Evolutionary conservation across 2,113 vertebrate genomes (phyloP).

Genomic region (Sitta europaea): DNA sequence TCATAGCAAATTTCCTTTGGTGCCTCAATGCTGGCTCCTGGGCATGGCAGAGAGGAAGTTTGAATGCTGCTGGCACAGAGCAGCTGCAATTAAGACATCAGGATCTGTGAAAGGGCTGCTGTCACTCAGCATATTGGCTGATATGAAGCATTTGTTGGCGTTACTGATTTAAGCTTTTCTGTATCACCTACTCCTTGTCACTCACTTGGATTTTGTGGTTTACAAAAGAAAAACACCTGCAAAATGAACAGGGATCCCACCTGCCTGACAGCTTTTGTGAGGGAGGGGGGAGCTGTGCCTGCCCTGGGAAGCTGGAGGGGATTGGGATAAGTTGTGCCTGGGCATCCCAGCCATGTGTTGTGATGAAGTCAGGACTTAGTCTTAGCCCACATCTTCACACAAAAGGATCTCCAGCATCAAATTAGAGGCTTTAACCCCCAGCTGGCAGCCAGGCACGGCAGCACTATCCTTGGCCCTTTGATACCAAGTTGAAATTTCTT

Average conservation of each 20-base stretch:
- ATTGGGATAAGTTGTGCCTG: rapidly evolving
- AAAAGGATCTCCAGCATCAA: not conserved
- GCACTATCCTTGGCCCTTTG: not conserved
- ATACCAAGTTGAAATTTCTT: not conserved
- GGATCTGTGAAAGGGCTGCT: not conserved
- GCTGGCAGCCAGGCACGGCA: not conserved
- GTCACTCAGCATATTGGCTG: not conserved
- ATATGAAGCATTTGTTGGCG: not conserved
- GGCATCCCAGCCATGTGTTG: rapidly evolving
- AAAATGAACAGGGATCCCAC: not conserved
- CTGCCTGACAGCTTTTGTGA: not conserved
- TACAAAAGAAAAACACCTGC: not conserved
- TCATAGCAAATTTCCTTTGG: not conserved
- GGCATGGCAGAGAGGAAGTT: not conserved
- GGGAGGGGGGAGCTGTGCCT: not conserved
- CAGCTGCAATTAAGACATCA: not conserved
- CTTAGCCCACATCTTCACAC: not conserved
- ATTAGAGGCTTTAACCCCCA: not conserved
- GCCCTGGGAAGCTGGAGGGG: not conserved
- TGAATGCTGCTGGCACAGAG: not conserved
- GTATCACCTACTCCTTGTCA: not conserved
- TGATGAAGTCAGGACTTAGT: not conserved
- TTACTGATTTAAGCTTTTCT: not conserved
- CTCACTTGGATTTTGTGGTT: not conserved
- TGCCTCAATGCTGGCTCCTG: not conserved